Evolutionary conservation across 2,888 invertebrate genomes (phyloP).

Genomic region (Megaustenia siamemsis): DNA sequence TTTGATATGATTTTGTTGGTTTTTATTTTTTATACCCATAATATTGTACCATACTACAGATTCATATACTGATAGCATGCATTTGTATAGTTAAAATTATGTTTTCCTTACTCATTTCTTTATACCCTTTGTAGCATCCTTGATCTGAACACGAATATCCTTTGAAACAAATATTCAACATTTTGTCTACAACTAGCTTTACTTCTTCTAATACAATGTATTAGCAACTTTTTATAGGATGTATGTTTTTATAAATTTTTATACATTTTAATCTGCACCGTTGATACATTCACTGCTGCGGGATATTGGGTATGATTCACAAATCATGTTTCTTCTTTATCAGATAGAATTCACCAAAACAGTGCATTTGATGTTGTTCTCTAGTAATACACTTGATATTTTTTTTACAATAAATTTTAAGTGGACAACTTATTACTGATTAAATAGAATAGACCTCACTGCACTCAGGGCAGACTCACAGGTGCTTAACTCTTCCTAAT

Average conservation of each 20-base stretch:
- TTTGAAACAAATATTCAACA: neutral
- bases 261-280: neutral
- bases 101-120: too few relatives aligned
- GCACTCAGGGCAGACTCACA: too few relatives aligned
- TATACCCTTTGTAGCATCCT: neutral
- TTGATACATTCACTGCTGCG: too few relatives aligned
- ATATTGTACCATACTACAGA: neutral
- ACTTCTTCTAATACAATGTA: neutral
- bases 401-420: too few relatives aligned
- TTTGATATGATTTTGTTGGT: neutral
- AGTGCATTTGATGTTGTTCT: too few relatives aligned
- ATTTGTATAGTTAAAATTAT: neutral
- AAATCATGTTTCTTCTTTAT: too few relatives aligned
- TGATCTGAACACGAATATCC: neutral
- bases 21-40: neutral
- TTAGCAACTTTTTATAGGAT: neutral
- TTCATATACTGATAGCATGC: neutral
- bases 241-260: conserved; percentile 4
- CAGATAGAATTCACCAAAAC: too few relatives aligned
- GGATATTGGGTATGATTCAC: too few relatives aligned
- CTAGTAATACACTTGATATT: too few relatives aligned
- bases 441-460: too few relatives aligned
- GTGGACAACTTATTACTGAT: too few relatives aligned
- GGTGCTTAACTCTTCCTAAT: too few relatives aligned
- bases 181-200: neutral